Base-by-base conservation (phyloP, 1,140 invertebrate genomes). In the Aphis gossypii region DNA sequence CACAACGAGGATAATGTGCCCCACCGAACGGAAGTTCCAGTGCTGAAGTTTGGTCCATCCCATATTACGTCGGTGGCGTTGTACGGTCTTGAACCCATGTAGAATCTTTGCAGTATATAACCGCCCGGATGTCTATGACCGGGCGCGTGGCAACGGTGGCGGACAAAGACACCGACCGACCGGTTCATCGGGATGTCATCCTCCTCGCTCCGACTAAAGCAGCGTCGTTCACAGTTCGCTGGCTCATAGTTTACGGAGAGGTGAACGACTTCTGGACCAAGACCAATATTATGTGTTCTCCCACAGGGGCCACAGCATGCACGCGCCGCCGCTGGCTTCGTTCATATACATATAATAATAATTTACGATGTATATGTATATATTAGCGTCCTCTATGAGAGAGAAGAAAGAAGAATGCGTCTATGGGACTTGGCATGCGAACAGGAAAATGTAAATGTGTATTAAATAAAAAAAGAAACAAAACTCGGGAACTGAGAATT, bases 161-260 rank as follows among this genome's bases (percentile, higher is more conserved):
- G 76, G 48, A 93, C 91, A 93, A 93, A 93, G 91, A 68, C 60
- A 68, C 30, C 60, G 60, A 93, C 91, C 91, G 91, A 93, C 91
- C 91, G 91, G 91, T 93, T 93, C 91, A 84, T 93, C 82, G 68
- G 91, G 91, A 93, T 93, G 91, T 93, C 91, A 93, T 93, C 90
- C 68, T 48, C 60, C 18, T 83, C 90, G 38, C 90, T 44, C 11
- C 91, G n/a, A 18, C 91, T 25, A n/a, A 68, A 68, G 60, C 60
- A 68, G 9, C 30, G 60, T 23, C 35, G n/a, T 84, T 84, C 76
- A 51, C 35, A 48, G 68, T 51, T 30, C 76, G 46, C 35, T 48
- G 46, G 68, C 56, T 21, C 84, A 38, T 41, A 83, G 68, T 41
- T 48, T 23, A 68, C 60, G 30, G 30, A 35, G 82, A 93, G 91